Evolutionary conservation across 2,113 vertebrate species (phyloP).

Genomic region (Myrmecophaga tridactyla): DNA sequence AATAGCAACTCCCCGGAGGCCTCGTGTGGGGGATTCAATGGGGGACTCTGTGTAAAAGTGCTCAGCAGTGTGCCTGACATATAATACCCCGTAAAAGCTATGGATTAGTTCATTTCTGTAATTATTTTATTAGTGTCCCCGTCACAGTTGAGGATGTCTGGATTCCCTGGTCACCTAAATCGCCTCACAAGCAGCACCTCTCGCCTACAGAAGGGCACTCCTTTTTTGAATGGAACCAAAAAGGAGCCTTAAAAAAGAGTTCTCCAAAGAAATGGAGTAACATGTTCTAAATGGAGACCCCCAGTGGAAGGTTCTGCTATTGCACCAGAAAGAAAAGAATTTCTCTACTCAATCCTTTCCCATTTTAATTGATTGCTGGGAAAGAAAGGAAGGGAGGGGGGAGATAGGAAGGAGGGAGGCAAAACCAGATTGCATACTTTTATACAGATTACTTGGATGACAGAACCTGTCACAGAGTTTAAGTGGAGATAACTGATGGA

Average conservation of each 20-base stretch:
- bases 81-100: constrained; percentile 3
- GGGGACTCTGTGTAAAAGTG: background rate
- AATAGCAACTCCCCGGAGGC: background rate
- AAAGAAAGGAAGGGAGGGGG: background rate
- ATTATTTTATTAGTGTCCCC: constrained; percentile 21
- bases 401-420: fast-evolving
- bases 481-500: background rate
- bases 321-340: constrained; percentile 12
- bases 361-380: background rate
- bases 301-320: constrained; percentile 42
- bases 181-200: background rate
- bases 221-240: background rate
- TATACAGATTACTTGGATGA: background rate
- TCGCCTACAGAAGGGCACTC: background rate
- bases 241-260: background rate
- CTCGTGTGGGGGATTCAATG: background rate
- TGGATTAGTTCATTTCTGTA: constrained; percentile 43
- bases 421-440: background rate
- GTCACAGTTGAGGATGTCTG: background rate
- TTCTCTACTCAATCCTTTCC: background rate
- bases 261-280: background rate
- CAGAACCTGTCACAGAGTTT: background rate
- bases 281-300: constrained; percentile 45
- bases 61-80: background rate
- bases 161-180: background rate